Conservation (phyloP, 2,113 vertebrate species). For the Polypterus bichir region DNA sequence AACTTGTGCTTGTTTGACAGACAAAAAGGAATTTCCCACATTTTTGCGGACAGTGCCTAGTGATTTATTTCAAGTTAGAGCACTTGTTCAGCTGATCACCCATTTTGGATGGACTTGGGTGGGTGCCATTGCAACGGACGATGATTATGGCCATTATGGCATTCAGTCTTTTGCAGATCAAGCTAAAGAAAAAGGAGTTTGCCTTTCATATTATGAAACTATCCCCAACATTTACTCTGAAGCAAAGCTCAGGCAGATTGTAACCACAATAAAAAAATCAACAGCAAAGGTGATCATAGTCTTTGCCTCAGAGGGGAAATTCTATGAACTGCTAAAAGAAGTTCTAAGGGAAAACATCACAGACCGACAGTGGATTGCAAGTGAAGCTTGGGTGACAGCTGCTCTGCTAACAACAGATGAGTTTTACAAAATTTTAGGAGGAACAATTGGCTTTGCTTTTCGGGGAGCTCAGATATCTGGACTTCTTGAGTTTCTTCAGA, state of each 20-base stretch:
- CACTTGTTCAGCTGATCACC: conserved; percentile 28
- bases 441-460: conserved; percentile 49
- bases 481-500: conserved; percentile 31
- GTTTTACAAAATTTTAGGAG: conserved; percentile 36
- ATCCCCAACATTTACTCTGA: conserved; percentile 36
- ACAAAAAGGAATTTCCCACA: conserved; percentile 31
- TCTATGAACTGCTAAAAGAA: conserved; percentile 36
- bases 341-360: conserved; percentile 41
- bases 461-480: conserved; percentile 28
- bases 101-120: conserved; percentile 37
- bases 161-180: conserved; percentile 47
- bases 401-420: conserved; percentile 32
- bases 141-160: conserved; percentile 52
- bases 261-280: conserved; percentile 35
- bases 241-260: conserved; percentile 29
- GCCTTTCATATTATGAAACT: conserved; percentile 32
- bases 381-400: conserved; percentile 39
- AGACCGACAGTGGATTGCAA: conserved; percentile 36
- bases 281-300: conserved; percentile 41
- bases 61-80: conserved; percentile 34
- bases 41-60: conserved; percentile 39
- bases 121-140: conserved; percentile 43
- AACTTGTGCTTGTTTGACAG: conserved; percentile 31
- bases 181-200: conserved; percentile 36
- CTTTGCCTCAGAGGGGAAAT: conserved; percentile 45